Evolutionary conservation across 2,797 vertebrate genomes (phyloP).

Genomic region (Pipistrellus pygmaeus): DNA sequence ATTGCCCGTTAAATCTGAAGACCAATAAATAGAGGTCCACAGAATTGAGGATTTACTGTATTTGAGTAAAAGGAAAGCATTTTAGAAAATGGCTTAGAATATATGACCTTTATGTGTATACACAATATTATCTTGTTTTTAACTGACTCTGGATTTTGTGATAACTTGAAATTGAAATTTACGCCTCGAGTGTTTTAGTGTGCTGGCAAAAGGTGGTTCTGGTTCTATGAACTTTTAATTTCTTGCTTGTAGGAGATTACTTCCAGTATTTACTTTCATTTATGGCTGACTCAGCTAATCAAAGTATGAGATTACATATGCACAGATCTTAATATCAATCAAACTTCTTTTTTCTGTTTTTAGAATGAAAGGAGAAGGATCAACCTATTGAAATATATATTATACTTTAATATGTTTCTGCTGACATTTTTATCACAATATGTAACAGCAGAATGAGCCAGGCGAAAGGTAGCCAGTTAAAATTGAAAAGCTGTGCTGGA

Average conservation of each 20-base stretch:
- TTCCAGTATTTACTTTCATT: neutral
- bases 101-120: neutral
- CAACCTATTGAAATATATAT: neutral
- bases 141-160: constrained; percentile 29
- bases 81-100: constrained; percentile 34
- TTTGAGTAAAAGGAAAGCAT: constrained; percentile 53
- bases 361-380: constrained; percentile 2
- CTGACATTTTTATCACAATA: neutral
- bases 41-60: neutral
- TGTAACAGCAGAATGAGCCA: neutral
- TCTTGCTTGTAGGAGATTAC: constrained; percentile 52
- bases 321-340: neutral
- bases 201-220: constrained; percentile 21
- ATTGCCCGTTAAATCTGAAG: neutral
- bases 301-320: constrained; percentile 7
- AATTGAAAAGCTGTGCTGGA: neutral
- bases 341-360: neutral
- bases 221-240: constrained; percentile 40
- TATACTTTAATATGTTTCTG: neutral
- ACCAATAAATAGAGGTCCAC: neutral
- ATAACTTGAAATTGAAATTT: constrained; percentile 69
- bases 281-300: constrained; percentile 11
- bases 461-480: neutral
- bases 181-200: constrained; percentile 4
- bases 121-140: constrained; percentile 57